Percentiles rank a stretch among this genome's conserved stretches.
Conservation (phyloP, 2,888 invertebrate species). For the Lasioglossum morio region DNA sequence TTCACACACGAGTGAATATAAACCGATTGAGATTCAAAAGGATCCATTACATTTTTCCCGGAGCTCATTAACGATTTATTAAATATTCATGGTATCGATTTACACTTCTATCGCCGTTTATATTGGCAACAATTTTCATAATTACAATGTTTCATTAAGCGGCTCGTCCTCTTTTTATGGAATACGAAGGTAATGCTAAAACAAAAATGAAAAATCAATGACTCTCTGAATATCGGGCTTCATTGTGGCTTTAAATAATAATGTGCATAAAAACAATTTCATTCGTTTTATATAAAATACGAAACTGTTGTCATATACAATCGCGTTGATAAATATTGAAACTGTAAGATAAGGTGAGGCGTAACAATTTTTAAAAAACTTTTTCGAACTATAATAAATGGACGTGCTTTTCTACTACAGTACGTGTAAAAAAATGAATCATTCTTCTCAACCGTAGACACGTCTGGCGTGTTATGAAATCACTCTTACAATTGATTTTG, state of each 20-base stretch:
- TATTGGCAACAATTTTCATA: not conserved
- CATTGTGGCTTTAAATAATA: not conserved
- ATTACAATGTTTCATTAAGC: not conserved
- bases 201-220: not conserved
- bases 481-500: not conserved
- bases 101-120: not conserved
- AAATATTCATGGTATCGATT: conserved; percentile 2
- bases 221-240: not conserved
- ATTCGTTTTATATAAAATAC: not conserved
- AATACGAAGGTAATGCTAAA: not conserved
- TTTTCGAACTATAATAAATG: too few relatives aligned
- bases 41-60: not conserved
- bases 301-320: not conserved
- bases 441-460: not conserved
- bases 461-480: not conserved
- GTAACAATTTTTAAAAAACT: not conserved
- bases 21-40: not conserved
- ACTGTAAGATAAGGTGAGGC: too few relatives aligned
- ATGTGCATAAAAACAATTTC: not conserved
- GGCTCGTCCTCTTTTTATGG: too few relatives aligned
- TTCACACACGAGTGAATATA: not conserved
- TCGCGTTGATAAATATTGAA: too few relatives aligned
- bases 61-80: not conserved
- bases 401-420: too few relatives aligned
- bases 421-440: not conserved